Evolutionary conservation across 1,140 invertebrate species (phyloP).

Genomic region (Agrypnia vestita): DNA sequence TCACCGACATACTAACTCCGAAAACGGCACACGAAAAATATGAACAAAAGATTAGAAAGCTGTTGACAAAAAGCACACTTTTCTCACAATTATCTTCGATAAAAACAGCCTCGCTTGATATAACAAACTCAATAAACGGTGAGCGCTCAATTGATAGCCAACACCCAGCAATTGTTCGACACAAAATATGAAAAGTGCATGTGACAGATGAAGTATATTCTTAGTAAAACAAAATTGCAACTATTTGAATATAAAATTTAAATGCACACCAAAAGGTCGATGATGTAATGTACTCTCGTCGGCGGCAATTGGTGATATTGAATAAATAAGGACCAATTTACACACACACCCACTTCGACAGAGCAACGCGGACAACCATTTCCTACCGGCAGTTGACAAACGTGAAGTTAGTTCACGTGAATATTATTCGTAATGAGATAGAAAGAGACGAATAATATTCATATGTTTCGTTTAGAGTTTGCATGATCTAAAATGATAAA

Average conservation of each 20-base stretch:
- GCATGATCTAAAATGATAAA: too few species aligned
- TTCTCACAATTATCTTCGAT: constrained; percentile 43
- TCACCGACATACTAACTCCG: constrained; percentile 41
- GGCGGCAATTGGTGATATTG: constrained; percentile 36
- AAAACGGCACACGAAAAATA: constrained; percentile 10
- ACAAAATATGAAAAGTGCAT: background rate
- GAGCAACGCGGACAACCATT: constrained; percentile 25
- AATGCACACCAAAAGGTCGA: constrained; percentile 47
- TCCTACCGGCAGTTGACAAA: constrained; percentile 44
- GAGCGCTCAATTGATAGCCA: constrained; percentile 19
- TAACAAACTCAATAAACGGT: background rate
- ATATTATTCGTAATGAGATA: background rate
- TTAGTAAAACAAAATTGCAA: background rate
- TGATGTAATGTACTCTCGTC: constrained; percentile 45
- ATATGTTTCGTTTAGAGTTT: background rate
- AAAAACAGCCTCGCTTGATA: constrained; percentile 3
- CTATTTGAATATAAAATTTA: constrained; percentile 1
- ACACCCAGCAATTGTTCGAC: constrained; percentile 34
- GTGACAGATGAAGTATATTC: constrained; percentile 14
- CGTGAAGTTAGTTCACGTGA: constrained; percentile 34
- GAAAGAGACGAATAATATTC: background rate
- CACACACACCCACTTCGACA: constrained; percentile 46
- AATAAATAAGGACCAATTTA: constrained; percentile 49
- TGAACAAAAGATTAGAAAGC: constrained; percentile 37
- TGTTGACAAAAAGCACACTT: constrained; percentile 41